Conservation (phyloP, 2,113 vertebrate genomes). For the Dicrurus megarhynchus region DNA sequence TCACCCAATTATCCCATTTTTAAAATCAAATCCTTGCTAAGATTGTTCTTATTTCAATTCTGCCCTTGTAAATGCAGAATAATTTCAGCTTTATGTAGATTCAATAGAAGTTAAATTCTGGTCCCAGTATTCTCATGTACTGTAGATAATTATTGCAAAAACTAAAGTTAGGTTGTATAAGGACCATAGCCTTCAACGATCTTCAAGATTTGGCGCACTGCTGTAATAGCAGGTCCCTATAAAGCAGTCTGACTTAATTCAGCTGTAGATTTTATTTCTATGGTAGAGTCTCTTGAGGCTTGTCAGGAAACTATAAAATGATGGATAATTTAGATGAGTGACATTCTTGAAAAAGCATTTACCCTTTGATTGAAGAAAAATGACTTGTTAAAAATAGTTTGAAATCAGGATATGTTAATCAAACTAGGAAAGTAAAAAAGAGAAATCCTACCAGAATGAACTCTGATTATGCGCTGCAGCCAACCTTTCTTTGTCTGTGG, state of each 20-base stretch:
- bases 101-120: background rate
- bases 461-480: background rate
- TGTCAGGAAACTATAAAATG: background rate
- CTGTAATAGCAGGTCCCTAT: background rate
- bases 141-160: background rate
- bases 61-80: background rate
- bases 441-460: background rate
- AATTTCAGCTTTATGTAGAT: background rate
- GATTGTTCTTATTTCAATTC: background rate
- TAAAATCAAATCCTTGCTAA: background rate
- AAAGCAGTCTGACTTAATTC: background rate
- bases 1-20: background rate
- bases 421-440: background rate
- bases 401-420: conserved; percentile 6
- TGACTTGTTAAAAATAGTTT: conserved; percentile 27
- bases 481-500: background rate
- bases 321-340: background rate
- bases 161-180: background rate
- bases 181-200: background rate
- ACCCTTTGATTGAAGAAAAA: background rate
- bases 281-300: background rate
- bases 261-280: background rate
- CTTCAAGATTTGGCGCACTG: background rate
- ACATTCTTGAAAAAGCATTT: conserved; percentile 1
- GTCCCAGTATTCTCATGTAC: background rate